phyloP scores from a whole-genome alignment of 2,888 invertebrate genomes.

The Fragum whitleyi region DNA sequence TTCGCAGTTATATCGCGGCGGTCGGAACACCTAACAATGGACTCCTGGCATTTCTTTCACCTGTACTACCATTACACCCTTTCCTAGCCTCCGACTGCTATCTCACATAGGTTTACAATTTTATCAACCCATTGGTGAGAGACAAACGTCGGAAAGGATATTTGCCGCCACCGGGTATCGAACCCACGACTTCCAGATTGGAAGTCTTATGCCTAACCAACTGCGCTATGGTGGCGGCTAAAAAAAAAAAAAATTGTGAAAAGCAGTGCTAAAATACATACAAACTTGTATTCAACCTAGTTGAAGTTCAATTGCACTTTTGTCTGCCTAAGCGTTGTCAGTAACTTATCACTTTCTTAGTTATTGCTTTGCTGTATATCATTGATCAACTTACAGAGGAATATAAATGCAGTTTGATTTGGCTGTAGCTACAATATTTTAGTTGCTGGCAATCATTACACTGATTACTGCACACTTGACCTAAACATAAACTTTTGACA shows the following conservation, averaged over 20 bases:
- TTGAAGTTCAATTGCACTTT: too few species aligned
- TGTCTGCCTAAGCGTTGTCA: too few species aligned
- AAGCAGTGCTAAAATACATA: too few species aligned
- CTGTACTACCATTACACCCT: background rate
- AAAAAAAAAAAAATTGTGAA: too few species aligned
- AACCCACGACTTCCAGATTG: background rate
- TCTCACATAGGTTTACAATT: background rate
- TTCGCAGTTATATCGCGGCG: too few species aligned
- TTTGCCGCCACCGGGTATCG: background rate
- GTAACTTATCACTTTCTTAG: too few species aligned
- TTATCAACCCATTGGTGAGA: background rate
- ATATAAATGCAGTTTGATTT: too few species aligned
- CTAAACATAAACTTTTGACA: background rate
- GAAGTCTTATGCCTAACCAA: background rate
- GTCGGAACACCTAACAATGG: background rate
- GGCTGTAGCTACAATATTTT: too few species aligned
- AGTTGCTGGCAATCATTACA: too few species aligned
- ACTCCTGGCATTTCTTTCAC: background rate
- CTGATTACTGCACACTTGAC: background rate
- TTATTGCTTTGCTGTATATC: too few species aligned
- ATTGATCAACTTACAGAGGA: too few species aligned
- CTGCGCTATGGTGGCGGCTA: background rate
- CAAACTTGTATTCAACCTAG: too few species aligned
- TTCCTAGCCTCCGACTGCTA: background rate
- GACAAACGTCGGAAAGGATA: background rate